phyloP scores from a whole-genome alignment of 2,113 vertebrate species.

The Trichomycterus rosablanca region DNA sequence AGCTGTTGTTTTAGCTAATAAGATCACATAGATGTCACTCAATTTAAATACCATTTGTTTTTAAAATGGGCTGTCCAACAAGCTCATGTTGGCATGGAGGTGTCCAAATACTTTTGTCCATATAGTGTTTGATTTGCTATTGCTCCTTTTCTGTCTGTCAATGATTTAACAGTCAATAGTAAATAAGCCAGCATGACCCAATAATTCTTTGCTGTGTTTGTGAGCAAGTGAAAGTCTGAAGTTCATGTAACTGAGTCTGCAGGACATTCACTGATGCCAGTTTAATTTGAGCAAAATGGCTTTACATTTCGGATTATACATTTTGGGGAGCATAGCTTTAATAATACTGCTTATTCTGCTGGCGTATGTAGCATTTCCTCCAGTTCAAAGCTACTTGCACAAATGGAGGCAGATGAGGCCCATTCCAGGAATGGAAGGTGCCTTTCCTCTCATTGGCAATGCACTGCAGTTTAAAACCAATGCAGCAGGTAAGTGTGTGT shows the following conservation, averaged over 20 bases:
- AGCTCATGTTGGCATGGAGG: no score
- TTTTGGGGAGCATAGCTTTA: constrained; percentile 25
- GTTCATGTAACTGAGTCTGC: constrained; percentile 20
- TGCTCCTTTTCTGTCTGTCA: constrained; percentile 22
- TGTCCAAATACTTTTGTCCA: no score
- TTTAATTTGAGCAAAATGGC: constrained; percentile 35
- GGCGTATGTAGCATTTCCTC: constrained; percentile 14
- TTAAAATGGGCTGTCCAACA: no score
- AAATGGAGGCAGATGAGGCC: constrained; percentile 50
- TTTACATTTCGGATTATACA: constrained; percentile 34
- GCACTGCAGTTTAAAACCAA: constrained; percentile 49
- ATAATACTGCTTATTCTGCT: constrained; percentile 37
- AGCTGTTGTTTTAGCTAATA: no score
- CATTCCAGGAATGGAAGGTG: constrained; percentile 44
- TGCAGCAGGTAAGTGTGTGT: constrained; percentile 39
- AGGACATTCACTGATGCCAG: background rate
- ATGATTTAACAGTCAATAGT: constrained; percentile 25
- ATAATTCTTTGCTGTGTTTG: constrained; percentile 21
- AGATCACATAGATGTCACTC: no score
- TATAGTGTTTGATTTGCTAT: no score
- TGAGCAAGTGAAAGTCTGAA: constrained; percentile 36
- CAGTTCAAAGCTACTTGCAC: constrained; percentile 42
- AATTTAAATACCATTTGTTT: no score
- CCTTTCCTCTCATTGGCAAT: constrained; percentile 50
- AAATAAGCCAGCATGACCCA: constrained; percentile 25